Conservation (phyloP, 1,140 invertebrate species). For the Drosophila setifemur region DNA sequence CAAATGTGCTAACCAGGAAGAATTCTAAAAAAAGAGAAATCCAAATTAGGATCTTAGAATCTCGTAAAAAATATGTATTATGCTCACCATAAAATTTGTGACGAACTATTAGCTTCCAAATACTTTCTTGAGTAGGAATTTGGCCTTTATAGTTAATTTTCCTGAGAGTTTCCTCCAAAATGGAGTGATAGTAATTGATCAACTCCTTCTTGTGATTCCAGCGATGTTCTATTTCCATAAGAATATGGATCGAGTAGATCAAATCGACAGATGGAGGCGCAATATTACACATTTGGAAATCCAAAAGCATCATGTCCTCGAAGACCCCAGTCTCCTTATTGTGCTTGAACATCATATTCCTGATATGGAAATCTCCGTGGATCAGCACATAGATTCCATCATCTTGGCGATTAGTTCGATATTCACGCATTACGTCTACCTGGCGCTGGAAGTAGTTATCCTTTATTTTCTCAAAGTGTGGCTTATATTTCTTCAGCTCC, state of each 20-base stretch:
- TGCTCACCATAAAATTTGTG: no score
- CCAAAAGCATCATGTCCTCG: slow-evolving; percentile 57
- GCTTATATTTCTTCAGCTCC: slow-evolving; percentile 37
- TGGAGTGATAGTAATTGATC: slow-evolving; percentile 46
- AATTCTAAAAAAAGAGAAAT: no score
- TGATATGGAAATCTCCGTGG: slow-evolving; percentile 67
- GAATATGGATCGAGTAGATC: slow-evolving; percentile 50
- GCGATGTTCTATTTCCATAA: slow-evolving; percentile 42
- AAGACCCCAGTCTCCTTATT: not conserved
- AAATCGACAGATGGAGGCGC: slow-evolving; percentile 44
- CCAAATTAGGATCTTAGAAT: no score
- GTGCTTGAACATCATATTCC: slow-evolving; percentile 63
- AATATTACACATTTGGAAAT: slow-evolving; percentile 59
- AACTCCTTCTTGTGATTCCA: slow-evolving; percentile 30
- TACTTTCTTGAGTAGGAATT: no score
- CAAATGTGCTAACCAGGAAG: no score
- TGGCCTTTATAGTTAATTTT: slow-evolving; percentile 53
- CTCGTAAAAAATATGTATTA: no score
- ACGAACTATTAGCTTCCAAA: no score
- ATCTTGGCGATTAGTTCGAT: slow-evolving; percentile 12
- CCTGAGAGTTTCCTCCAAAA: slow-evolving; percentile 42
- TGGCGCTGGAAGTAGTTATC: not conserved
- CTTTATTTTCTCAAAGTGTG: slow-evolving; percentile 41
- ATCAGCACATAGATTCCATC: slow-evolving; percentile 47
- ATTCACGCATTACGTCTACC: slow-evolving; percentile 12